Percentiles rank a stretch among this genome's conserved stretches.
phyloP scores from a whole-genome alignment of 1,140 invertebrate genomes.

The Schlechtendalia chinensis region DNA sequence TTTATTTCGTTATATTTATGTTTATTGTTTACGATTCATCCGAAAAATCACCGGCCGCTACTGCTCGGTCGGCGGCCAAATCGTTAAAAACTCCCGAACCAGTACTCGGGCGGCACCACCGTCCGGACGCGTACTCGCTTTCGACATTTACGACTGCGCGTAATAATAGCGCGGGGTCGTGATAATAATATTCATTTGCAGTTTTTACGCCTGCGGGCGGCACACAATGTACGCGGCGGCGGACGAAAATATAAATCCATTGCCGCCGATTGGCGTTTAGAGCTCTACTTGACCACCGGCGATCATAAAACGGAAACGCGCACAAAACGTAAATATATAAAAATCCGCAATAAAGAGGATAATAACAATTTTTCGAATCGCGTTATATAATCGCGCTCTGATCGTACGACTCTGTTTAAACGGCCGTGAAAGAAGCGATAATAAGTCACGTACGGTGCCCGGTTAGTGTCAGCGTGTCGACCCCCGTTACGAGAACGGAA shows the following conservation, averaged over 20 bases:
- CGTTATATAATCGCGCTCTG: background rate
- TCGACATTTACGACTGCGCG: conserved; percentile 27
- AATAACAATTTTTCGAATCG: conserved; percentile 28
- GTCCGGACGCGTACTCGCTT: background rate
- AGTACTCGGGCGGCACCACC: too few relatives aligned
- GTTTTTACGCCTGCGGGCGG: conserved; percentile 19
- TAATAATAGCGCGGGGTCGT: conserved; percentile 24
- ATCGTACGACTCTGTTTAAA: conserved; percentile 19
- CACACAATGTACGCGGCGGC: conserved; percentile 8
- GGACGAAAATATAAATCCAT: conserved; percentile 39
- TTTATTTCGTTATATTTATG: background rate
- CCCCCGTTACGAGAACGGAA: too few relatives aligned
- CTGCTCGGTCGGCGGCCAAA: background rate
- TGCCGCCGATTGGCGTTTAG: conserved; percentile 45
- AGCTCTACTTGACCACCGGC: conserved; percentile 36
- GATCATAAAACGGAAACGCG: conserved; percentile 31
- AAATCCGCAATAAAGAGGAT: background rate
- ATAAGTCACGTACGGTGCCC: conserved; percentile 42
- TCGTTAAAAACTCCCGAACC: background rate
- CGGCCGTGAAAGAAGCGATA: conserved; percentile 14
- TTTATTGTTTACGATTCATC: conserved; percentile 9
- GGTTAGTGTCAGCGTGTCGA: too few relatives aligned
- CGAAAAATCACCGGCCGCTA: background rate
- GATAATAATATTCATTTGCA: conserved; percentile 42
- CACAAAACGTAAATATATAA: background rate